Base-by-base conservation (phyloP, 2,888 invertebrate species). In the Melinopterus prodromus region DNA sequence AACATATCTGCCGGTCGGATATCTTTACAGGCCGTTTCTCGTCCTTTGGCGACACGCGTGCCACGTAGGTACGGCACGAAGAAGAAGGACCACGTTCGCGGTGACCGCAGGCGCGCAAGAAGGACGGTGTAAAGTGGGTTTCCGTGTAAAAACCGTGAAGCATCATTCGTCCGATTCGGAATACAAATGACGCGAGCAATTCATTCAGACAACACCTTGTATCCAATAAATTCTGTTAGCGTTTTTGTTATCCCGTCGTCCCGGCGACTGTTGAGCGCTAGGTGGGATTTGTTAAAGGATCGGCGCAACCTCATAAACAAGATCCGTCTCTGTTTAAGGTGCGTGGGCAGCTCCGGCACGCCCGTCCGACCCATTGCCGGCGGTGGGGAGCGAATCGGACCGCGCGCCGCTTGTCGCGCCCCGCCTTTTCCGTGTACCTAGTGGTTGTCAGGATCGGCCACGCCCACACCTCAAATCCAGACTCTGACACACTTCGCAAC, bases 161-260 rank as follows among this genome's bases (percentile, higher is more conserved):
- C 88, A 89, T 88, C 89, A 88, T 88, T 88, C 89, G 88, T 88
- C 88, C 89, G 88, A 89, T 88, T 89, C 89, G 86, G 89, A 89
- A 89, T 89, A 90, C 89, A 89, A 90, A 90, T 88, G 89, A 90
- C 87, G 87, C 88, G 86, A 88, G 87, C 89, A 88, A 89, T 89
- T 89, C 89, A 89, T 90, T 89, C 88, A 88, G 88, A 88, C 89
- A 88, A 90, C 90, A 90, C 89, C 89, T 89, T 90, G 90, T 90
- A 89, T 89, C 89, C 89, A 89, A 90, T 90, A 90, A 90, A 90
- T 89, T 89, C 89, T 87, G 89, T 89, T 89, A 89, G 87, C 87
- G 89, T 89, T 89, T 88, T 89, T 89, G 89, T 89, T 74, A 74
- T 74, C 74, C 74, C 74, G 7, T 12, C 74, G 71, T 71, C 71